Evolutionary conservation across 2,113 vertebrate species (phyloP).

Genomic region (Pholis gunnellus): DNA sequence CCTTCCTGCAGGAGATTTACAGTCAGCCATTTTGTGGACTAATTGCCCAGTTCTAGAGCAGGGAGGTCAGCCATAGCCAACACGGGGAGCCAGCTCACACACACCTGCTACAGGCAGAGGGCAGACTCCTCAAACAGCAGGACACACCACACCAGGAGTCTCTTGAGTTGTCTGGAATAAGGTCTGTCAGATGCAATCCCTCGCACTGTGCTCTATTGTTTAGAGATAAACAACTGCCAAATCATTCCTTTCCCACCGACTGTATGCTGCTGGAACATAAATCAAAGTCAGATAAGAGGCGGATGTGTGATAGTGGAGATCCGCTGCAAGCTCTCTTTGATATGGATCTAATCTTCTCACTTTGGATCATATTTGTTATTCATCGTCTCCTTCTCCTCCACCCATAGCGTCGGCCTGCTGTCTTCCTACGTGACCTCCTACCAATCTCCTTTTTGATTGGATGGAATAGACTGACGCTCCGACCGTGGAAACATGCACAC

Average conservation of each 20-base stretch:
- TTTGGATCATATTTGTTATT: conserved; percentile 63
- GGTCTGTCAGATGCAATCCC: conserved; percentile 32
- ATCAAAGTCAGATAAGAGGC: conserved; percentile 66
- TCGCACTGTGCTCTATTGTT: conserved; percentile 38
- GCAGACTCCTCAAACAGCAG: conserved; percentile 50
- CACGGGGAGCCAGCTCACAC: conserved; percentile 25
- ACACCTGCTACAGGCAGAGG: conserved; percentile 57
- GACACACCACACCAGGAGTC: conserved; percentile 48
- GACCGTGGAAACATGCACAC: conserved; percentile 4
- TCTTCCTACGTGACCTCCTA: conserved; percentile 27
- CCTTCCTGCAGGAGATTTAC: conserved; percentile 77
- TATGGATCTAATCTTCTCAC: conserved; percentile 71
- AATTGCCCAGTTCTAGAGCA: conserved; percentile 74
- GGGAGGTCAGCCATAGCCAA: conserved; percentile 74
- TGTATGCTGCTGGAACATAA: conserved; percentile 53
- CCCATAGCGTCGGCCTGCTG: conserved; percentile 44
- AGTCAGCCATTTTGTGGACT: conserved; percentile 80
- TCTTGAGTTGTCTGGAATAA: conserved; percentile 60
- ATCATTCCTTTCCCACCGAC: conserved; percentile 31
- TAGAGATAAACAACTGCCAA: conserved; percentile 57
- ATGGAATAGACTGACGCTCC: conserved; percentile 30
- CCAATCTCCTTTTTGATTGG: conserved; percentile 45
- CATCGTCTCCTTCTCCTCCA: conserved; percentile 47
- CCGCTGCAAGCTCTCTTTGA: conserved; percentile 41
- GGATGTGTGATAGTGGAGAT: conserved; percentile 56